Evolutionary conservation across 2,797 vertebrate genomes (phyloP).

Genomic region (Gallirallus australis): DNA sequence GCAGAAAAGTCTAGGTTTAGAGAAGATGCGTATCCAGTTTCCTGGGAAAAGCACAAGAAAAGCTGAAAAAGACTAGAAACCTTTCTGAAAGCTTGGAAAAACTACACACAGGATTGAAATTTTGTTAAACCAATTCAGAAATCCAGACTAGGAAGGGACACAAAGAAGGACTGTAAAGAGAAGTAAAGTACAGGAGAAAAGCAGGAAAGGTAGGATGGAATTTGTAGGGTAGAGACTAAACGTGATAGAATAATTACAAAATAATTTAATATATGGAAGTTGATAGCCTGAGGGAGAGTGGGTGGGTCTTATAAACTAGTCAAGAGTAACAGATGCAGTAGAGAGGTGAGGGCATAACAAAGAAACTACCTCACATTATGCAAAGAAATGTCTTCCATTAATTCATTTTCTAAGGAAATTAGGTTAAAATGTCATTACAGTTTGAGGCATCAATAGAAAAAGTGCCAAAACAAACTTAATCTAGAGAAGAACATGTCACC

Average conservation of each 20-base stretch:
- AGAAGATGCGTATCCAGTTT: background rate
- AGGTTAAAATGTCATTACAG: background rate
- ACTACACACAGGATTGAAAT: background rate
- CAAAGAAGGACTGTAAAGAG: background rate
- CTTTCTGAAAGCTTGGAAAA: background rate
- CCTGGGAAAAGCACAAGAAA: background rate
- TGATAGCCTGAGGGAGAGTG: background rate
- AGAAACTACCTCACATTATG: background rate
- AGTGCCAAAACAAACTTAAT: background rate
- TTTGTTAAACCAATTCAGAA: background rate
- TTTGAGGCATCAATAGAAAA: background rate
- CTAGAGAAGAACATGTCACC: background rate
- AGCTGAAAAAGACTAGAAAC: background rate
- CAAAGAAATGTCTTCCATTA: background rate
- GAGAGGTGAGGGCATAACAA: background rate
- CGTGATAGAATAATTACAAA: background rate
- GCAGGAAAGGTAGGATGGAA: background rate
- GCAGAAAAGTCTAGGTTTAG: background rate
- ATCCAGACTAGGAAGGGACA: background rate
- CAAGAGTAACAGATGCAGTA: background rate
- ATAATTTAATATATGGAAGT: background rate
- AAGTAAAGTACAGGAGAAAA: background rate
- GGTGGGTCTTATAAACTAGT: background rate
- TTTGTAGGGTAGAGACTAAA: background rate
- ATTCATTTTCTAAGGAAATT: background rate